phyloP scores from a whole-genome alignment of 2,113 vertebrate species.

The Callithrix jacchus region DNA sequence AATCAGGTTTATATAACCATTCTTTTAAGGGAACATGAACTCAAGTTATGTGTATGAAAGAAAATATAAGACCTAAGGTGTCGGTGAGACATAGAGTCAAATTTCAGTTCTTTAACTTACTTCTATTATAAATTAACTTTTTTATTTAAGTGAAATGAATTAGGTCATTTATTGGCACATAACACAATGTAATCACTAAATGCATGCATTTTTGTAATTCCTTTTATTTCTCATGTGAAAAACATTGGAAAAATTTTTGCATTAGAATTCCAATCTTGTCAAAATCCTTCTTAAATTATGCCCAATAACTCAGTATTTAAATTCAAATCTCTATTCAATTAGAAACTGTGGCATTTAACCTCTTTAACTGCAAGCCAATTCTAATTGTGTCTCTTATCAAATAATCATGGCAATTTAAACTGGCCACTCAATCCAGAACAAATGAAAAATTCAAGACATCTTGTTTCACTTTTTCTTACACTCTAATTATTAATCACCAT shows the following conservation, averaged over 20 bases:
- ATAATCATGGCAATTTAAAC: neutral
- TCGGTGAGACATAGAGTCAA: neutral
- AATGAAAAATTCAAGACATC: neutral
- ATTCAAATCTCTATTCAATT: neutral
- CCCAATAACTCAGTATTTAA: neutral
- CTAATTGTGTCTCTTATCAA: neutral
- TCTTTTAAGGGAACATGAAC: neutral
- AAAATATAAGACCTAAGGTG: neutral
- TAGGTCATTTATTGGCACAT: neutral
- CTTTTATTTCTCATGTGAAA: neutral
- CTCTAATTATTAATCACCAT: neutral
- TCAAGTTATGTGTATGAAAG: neutral
- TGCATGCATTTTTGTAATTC: neutral
- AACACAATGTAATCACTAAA: neutral
- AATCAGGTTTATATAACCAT: neutral
- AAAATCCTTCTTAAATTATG: neutral
- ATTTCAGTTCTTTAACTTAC: neutral
- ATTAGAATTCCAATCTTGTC: neutral
- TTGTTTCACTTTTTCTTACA: neutral
- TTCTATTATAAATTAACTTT: neutral
- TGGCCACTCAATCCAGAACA: neutral
- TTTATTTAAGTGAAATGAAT: neutral
- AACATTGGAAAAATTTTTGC: neutral
- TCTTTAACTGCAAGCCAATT: neutral
- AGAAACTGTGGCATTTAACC: neutral